Percentiles rank a stretch among this genome's conserved stretches.
phyloP scores from a whole-genome alignment of 2,888 invertebrate species.

The Encarsia formosa region DNA sequence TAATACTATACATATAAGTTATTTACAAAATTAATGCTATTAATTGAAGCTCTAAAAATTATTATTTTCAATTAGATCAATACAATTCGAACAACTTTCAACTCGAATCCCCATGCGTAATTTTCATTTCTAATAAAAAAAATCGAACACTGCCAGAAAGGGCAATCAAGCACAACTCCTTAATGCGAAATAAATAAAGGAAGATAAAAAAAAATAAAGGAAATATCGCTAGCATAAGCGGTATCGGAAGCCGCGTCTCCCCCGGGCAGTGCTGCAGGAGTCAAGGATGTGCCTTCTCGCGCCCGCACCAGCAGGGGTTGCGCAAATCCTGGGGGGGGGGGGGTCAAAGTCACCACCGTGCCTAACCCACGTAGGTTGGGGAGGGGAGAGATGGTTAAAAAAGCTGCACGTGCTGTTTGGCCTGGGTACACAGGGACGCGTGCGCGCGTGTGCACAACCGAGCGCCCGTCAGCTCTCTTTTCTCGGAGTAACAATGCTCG shows the following conservation, averaged over 20 bases:
- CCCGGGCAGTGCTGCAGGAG: no score
- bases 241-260: no score
- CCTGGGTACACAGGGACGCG: slow-evolving; percentile 43
- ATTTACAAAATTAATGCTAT: no score
- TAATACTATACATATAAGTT: no score
- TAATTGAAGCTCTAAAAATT: no score
- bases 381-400: slow-evolving; percentile 36
- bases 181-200: neutral
- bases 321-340: slow-evolving; percentile 36
- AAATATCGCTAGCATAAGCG: no score
- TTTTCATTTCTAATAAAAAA: no score
- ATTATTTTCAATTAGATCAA: no score
- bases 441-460: neutral
- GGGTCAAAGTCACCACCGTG: slow-evolving; percentile 10
- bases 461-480: slow-evolving; percentile 7
- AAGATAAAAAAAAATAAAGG: neutral
- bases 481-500: slow-evolving; percentile 39
- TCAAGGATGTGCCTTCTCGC: neutral
- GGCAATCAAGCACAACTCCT: no score
- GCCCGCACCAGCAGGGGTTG: slow-evolving; percentile 26
- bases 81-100: no score
- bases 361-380: neutral
- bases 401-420: slow-evolving; percentile 48
- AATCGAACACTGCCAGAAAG: no score
- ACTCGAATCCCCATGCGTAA: no score